Evolutionary conservation across 2,797 vertebrate genomes (phyloP).

Genomic region (Tinamus major): DNA sequence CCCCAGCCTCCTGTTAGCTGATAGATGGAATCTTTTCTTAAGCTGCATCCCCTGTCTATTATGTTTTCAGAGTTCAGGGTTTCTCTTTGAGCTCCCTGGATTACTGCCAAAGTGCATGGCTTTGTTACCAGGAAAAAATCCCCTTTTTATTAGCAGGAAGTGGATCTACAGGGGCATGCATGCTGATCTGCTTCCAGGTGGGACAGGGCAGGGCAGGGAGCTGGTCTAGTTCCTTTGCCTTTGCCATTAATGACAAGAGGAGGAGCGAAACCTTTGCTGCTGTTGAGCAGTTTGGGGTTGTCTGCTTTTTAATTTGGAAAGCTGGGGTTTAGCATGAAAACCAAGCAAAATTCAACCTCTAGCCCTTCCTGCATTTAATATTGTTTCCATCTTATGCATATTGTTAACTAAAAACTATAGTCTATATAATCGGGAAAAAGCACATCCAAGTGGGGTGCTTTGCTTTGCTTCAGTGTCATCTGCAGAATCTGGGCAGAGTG

Average conservation of each 20-base stretch:
- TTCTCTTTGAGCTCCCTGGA: slow-evolving; percentile 72
- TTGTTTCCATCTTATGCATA: background rate
- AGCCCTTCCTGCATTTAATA: background rate
- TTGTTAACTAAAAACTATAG: background rate
- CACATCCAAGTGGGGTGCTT: background rate
- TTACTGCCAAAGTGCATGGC: slow-evolving; percentile 49
- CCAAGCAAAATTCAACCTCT: background rate
- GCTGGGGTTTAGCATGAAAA: background rate
- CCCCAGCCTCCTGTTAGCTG: slow-evolving; percentile 78
- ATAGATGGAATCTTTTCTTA: slow-evolving; percentile 79
- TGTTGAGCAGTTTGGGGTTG: background rate
- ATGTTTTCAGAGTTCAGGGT: slow-evolving; percentile 76
- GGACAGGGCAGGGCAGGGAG: background rate
- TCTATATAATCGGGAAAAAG: background rate
- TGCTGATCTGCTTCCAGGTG: slow-evolving; percentile 53
- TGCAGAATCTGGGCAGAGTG: background rate
- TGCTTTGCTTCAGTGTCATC: background rate
- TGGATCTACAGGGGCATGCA: background rate
- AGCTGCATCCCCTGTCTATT: slow-evolving; percentile 75
- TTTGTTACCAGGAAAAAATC: slow-evolving; percentile 67
- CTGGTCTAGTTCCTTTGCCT: background rate
- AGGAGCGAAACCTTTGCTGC: background rate
- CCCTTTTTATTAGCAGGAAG: slow-evolving; percentile 74
- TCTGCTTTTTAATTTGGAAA: background rate
- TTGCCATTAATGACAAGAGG: background rate